Conservation (phyloP, 2,113 vertebrate genomes). For the Sus scrofa region DNA sequence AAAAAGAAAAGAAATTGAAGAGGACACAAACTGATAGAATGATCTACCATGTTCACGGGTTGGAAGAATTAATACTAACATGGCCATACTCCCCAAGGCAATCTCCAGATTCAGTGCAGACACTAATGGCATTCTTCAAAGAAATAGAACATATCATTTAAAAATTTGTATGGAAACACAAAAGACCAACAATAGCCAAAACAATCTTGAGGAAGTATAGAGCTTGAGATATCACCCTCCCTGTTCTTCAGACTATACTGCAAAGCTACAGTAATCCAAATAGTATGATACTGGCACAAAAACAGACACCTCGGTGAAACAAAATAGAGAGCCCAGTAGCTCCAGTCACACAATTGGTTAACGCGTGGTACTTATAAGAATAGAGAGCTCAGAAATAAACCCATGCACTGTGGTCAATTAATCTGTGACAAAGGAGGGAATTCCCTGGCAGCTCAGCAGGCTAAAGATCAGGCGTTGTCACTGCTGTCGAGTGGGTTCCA, state of each 20-base stretch:
- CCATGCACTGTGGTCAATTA: neutral
- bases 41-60: neutral
- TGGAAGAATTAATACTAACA: neutral
- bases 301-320: too few relatives aligned
- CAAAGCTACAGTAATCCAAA: neutral
- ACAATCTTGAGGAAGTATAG: neutral
- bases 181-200: neutral
- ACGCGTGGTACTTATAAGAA: too few relatives aligned
- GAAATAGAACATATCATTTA: neutral
- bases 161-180: too few relatives aligned
- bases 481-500: too few relatives aligned
- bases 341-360: too few relatives aligned
- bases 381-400: too few relatives aligned
- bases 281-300: neutral
- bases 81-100: neutral
- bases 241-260: neutral
- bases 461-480: too few relatives aligned
- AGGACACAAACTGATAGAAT: neutral
- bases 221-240: neutral
- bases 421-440: neutral
- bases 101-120: neutral
- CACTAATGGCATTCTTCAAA: neutral
- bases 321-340: neutral
- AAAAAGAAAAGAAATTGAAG: neutral
- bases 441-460: too few relatives aligned